Percentiles rank a stretch among this genome's conserved stretches.
Evolutionary conservation across 2,888 invertebrate genomes (phyloP).

Genomic region (Synergus laeviventris): DNA sequence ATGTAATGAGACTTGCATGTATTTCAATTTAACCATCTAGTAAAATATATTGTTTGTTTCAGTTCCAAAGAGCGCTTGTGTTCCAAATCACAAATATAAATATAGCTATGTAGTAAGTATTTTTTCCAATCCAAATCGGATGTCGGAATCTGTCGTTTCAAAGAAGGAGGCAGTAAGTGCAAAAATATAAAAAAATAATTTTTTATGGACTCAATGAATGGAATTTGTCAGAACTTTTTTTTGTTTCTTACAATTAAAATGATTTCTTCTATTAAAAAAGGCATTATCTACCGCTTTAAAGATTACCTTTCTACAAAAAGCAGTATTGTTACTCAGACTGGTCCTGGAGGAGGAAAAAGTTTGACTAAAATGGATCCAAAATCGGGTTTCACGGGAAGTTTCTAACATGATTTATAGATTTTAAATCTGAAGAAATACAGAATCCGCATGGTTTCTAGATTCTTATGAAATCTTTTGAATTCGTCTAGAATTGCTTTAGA

Average conservation of each 20-base stretch:
- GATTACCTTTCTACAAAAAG: not conserved
- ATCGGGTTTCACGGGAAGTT: too few relatives aligned
- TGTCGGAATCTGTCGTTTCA: not conserved
- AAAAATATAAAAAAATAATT: not conserved
- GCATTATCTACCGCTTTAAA: not conserved
- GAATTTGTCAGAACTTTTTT: not conserved
- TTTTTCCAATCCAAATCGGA: constrained; percentile 3
- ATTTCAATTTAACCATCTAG: not conserved
- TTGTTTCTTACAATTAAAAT: not conserved
- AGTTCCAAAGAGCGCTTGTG: constrained; percentile 68
- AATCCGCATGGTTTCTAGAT: too few relatives aligned
- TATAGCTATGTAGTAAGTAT: constrained; percentile 81
- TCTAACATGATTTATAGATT: too few relatives aligned
- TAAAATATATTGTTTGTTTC: constrained; percentile 56
- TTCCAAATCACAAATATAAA: constrained; percentile 75
- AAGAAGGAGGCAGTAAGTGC: not conserved
- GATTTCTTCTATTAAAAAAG: not conserved
- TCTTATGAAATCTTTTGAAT: too few relatives aligned
- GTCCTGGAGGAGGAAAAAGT: too few relatives aligned
- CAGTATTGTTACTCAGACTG: too few relatives aligned
- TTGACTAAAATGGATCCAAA: too few relatives aligned
- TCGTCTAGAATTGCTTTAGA: too few relatives aligned
- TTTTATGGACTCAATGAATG: not conserved
- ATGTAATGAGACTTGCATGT: not conserved
- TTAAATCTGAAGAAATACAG: too few relatives aligned